Percentiles rank a stretch among this genome's conserved stretches.
Evolutionary conservation across 2,888 invertebrate genomes (phyloP).

Genomic region (Cerastoderma edule): DNA sequence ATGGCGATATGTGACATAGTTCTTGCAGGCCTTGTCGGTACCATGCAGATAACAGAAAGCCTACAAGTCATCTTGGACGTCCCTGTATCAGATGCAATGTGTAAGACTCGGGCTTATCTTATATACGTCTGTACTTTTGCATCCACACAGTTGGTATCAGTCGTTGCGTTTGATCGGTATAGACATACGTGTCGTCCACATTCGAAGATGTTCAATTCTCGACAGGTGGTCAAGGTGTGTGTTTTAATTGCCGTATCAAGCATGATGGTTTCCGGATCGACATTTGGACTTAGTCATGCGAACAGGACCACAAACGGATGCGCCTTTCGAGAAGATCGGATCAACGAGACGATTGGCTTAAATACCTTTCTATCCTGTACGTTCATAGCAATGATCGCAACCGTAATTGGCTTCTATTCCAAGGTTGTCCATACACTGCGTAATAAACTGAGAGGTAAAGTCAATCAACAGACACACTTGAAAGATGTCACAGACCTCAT

Average conservation of each 20-base stretch:
- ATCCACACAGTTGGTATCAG: background rate
- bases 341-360: background rate
- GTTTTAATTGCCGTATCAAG: background rate
- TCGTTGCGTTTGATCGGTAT: background rate
- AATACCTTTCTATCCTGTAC: background rate
- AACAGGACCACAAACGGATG: background rate
- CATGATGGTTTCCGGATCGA: background rate
- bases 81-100: background rate
- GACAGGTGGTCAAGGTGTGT: background rate
- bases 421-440: background rate
- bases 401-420: background rate
- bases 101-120: background rate
- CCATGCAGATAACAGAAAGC: background rate
- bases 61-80: background rate
- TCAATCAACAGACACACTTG: background rate
- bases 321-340: background rate
- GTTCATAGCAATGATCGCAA: background rate
- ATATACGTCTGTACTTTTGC: background rate
- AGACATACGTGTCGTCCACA: background rate
- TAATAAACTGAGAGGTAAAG: background rate
- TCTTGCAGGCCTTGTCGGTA: background rate
- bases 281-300: background rate
- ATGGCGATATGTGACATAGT: conserved; percentile 7
- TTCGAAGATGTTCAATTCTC: background rate
- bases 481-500: too few species aligned